Conservation (phyloP, 2,888 invertebrate genomes). For the Oxytorus armatus region DNA sequence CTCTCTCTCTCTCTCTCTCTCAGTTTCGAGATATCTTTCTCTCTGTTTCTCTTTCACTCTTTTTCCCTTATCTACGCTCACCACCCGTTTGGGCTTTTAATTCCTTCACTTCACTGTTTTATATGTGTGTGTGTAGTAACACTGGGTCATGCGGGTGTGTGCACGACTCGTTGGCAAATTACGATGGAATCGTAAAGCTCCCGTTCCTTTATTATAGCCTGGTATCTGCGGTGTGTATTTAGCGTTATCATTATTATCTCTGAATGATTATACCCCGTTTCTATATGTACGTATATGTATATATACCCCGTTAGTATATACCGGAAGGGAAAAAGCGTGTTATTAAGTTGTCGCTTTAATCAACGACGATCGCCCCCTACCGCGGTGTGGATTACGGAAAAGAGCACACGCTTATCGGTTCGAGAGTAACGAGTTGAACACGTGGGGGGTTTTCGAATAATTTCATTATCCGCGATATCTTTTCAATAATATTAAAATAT, state of each 20-base stretch:
- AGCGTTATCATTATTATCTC: conserved; percentile 49
- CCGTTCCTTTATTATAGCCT: conserved; percentile 36
- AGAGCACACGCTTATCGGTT: conserved; percentile 23
- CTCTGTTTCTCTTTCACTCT: conserved; percentile 21
- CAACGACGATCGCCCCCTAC: conserved; percentile 36
- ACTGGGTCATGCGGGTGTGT: not conserved
- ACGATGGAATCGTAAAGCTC: conserved; percentile 40
- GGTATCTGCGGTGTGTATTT: conserved; percentile 38
- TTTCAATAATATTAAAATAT: too few species aligned
- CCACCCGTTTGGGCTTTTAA: conserved; percentile 60
- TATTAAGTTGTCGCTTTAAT: conserved; percentile 59
- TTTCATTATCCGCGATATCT: too few species aligned
- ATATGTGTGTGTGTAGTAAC: not conserved
- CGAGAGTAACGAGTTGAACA: conserved; percentile 3
- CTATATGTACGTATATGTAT: not conserved
- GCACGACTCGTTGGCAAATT: conserved; percentile 35
- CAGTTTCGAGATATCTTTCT: not conserved
- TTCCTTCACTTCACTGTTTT: conserved; percentile 38
- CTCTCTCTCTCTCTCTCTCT: conserved; percentile 26
- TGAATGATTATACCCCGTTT: conserved; percentile 34
- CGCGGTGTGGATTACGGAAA: conserved; percentile 17
- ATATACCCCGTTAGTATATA: not conserved
- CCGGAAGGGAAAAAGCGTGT: conserved; percentile 19
- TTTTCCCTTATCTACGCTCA: conserved; percentile 60
- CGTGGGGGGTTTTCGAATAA: not conserved